These are phyloP conservation scores for Ctenochaetus hawaiiensis DNA, from an alignment of 2,797 vertebrate genomes.

Conservation along the genomic window DNA sequence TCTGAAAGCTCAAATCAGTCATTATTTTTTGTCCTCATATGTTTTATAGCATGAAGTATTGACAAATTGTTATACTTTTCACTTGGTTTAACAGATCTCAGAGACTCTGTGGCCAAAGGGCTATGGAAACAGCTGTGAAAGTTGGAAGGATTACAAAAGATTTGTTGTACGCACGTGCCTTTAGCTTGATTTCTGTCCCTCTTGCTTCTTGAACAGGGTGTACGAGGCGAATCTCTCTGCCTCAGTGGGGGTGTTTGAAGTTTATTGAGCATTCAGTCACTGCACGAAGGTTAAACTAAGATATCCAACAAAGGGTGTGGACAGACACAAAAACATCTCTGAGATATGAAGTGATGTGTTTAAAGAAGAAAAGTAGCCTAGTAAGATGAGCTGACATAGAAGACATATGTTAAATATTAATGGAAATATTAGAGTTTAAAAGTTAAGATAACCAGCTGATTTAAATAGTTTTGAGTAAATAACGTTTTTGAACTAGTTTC, in stretches of 20 bases:
- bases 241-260: slow-evolving; percentile 51
- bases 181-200: slow-evolving; percentile 49
- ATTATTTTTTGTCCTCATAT: slow-evolving; percentile 55
- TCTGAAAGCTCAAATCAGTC: slow-evolving; percentile 53
- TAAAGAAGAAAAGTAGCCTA: slow-evolving; percentile 7
- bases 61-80: slow-evolving; percentile 47
- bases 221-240: slow-evolving; percentile 48
- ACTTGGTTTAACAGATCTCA: slow-evolving; percentile 35
- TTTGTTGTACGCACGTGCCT: slow-evolving; percentile 41
- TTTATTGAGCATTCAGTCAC: slow-evolving; percentile 69
- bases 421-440: slow-evolving; percentile 4
- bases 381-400: background rate
- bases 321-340: slow-evolving; percentile 19
- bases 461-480: background rate
- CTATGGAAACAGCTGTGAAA: slow-evolving; percentile 58
- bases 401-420: slow-evolving; percentile 1
- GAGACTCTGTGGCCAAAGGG: slow-evolving; percentile 47
- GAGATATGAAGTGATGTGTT: slow-evolving; percentile 35
- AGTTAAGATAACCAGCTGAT: background rate
- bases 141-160: slow-evolving; percentile 55
- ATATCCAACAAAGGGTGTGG: slow-evolving; percentile 16
- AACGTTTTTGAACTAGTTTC: background rate
- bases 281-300: slow-evolving; percentile 48
- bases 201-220: slow-evolving; percentile 42
- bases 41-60: slow-evolving; percentile 61